A percentile compares a stretch with the other conserved stretches of the same genome.
phyloP scores from a whole-genome alignment of 64 coral and sea anemone genomes.

The Porites australiensis region DNA sequence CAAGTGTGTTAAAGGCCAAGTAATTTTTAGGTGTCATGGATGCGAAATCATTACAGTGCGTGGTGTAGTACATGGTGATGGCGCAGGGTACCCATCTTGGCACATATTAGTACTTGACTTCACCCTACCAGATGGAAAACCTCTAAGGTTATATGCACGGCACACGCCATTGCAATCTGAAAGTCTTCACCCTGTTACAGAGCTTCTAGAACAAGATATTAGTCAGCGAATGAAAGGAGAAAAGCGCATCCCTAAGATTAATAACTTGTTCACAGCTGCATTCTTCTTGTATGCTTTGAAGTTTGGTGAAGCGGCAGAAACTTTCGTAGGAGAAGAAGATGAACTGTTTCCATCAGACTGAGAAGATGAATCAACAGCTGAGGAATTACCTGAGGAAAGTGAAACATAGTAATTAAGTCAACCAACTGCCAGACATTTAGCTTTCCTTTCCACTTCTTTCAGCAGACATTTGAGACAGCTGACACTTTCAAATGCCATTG shows the following conservation, averaged over 20 bases:
- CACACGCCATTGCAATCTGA: conserved; percentile 12
- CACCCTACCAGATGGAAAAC: conserved; percentile 44
- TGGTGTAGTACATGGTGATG: conserved; percentile 44
- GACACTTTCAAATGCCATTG: too few relatives aligned
- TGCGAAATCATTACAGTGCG: conserved; percentile 24
- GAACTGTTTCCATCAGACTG: neutral
- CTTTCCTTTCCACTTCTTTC: too few relatives aligned
- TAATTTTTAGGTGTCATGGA: conserved; percentile 4
- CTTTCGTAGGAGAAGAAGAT: conserved; percentile 2
- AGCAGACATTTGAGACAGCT: too few relatives aligned
- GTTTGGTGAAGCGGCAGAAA: neutral
- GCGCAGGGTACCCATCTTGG: conserved; percentile 45
- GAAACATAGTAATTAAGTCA: neutral
- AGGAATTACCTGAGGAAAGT: neutral
- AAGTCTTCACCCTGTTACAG: conserved; percentile 49
- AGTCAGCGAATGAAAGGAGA: conserved; percentile 37
- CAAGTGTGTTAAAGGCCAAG: conserved; percentile 39
- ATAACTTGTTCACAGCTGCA: conserved; percentile 26
- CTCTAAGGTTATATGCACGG: conserved; percentile 7
- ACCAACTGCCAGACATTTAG: too few relatives aligned
- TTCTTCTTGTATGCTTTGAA: conserved; percentile 63
- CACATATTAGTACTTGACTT: conserved; percentile 40
- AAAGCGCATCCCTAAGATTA: conserved; percentile 43
- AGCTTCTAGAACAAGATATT: conserved; percentile 53
- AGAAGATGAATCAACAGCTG: neutral